These are phyloP conservation scores for Pogona vitticeps DNA, from an alignment of 2,113 vertebrate species.

Conservation along the genomic window DNA sequence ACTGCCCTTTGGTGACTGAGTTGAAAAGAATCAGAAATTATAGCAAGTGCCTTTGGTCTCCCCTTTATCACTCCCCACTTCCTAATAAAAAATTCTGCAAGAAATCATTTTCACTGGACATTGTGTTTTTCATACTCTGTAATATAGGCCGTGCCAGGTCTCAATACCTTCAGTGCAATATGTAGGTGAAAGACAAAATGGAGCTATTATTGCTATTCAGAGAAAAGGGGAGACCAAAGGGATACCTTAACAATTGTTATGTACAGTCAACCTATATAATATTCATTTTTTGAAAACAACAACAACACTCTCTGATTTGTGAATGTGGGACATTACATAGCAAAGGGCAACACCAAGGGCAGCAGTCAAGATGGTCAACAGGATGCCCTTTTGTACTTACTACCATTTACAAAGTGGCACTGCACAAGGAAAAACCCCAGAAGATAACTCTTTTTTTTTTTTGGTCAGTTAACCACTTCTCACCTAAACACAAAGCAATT, in stretches of 20 bases:
- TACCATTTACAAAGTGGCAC: too few species aligned
- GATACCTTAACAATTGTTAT: slow-evolving; percentile 25
- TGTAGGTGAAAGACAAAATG: slow-evolving; percentile 14
- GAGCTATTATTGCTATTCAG: slow-evolving; percentile 47
- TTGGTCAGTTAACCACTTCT: too few species aligned
- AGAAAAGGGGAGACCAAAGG: neutral
- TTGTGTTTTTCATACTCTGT: slow-evolving; percentile 38
- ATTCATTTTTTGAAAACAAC: too few species aligned
- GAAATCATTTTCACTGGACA: slow-evolving; percentile 36
- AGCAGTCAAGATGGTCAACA: too few species aligned
- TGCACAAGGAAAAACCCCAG: too few species aligned
- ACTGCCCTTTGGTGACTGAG: neutral
- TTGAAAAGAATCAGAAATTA: neutral
- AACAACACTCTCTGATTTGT: too few species aligned
- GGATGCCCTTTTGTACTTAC: too few species aligned
- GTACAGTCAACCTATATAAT: slow-evolving; percentile 4
- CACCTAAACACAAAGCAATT: too few species aligned
- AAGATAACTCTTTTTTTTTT: too few species aligned
- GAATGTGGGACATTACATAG: too few species aligned
- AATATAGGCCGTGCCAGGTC: slow-evolving; percentile 34
- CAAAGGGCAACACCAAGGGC: too few species aligned
- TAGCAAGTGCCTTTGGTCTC: neutral
- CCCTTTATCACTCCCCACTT: neutral
- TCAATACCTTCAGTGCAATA: slow-evolving; percentile 46
- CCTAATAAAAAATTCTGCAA: slow-evolving; percentile 43